Evolutionary conservation across 1,140 invertebrate genomes (phyloP), one percentile per base, ranked within the genome.

Genomic region (Eufriesea mexicana): DNA sequence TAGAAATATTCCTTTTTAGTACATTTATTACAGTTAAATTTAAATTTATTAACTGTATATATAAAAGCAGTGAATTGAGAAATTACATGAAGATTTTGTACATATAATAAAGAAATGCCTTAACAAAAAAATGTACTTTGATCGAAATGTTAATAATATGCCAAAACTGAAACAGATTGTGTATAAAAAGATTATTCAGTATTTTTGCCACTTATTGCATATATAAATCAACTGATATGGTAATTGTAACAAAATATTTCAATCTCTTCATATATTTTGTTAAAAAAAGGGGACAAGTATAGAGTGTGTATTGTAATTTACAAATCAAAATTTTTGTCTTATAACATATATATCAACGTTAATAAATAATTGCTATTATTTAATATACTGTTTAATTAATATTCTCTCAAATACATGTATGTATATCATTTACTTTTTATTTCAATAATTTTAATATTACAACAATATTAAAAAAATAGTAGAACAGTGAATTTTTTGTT

Each of bases 381-480:
- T 47, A 57, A 57, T 47, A 68, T 54, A 47, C 16, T 49, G 64
- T 35, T 64, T 25, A 45, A 72, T 35, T 35, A 54, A 49, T 25
- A 28, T 49, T 45, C 7, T 68, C 7, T 45, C 25, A 47, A 47
- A 47, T 55, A 35, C 25, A 67, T 67, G 16, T 8, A 49, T 23
- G 20, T 14, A 42, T n/a, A 20, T 51, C 7, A 55, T 45, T 54
- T 12, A 62, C 12, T 51, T 74, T 81, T 81, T 81, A 81, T 81
- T 81, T 25, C 20, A 25, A 49, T 76, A 66, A 57, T 49, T 67
- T 78, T 18, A 82, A 49, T 75, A 23, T 76, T 82, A 66, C 51
- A 70, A 76, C 51, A 76, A 61, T 35, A 42, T 72, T 66, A 25
- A 35, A 55, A 72, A 83, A 64, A 80, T 70, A 64, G 35, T 78